Base-by-base conservation (phyloP, 2,113 vertebrate species). In the Gobio gobio region DNA sequence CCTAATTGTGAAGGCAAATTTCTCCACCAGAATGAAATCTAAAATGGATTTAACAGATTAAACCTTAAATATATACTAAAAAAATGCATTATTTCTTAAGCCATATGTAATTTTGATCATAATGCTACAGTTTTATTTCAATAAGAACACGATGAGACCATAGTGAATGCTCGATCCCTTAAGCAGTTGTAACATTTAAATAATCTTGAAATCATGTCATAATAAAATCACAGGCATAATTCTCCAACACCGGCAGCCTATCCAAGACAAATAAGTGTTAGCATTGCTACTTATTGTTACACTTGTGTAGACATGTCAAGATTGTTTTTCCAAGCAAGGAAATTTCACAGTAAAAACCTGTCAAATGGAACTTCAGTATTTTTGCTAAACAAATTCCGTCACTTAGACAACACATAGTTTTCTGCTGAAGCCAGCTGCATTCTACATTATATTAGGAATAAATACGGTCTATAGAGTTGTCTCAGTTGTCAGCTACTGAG, bases 1-100 rank as follows among this genome's bases (percentile, higher is more conserved):
- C 83, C 82, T 86, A 78, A 64, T 83, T 86, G 24, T 68, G 70
- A 40, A 75, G 47, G 63, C 74, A 83, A 74, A 76, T 78, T 83
- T 84, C 14, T 49, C 29, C 73, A 36, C 68, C 43, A 64, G 45
- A 87, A 81, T 83, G 73, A 84, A 70, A 70, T 54, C 78, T 81
- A 49, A 83, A 85, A 77, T 29, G 20, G 40, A n/a, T 70, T 58
- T 22, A 54, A 76, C 79, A 58, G 78, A 73, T 84, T 26, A 3
- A 81, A 45, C 59, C 58, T 58, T 85, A 58, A 89, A 88, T 85
- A 4, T 33, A 10, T 14, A 20, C 73, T 83, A 14, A 2, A 68
- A 66, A 61, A 61, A 61, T 24, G 4, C 12, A 24, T n/a, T 24
- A 61, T 61, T 24, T 61, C 58, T 4, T 24, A 61, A 43, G 20